These are phyloP conservation scores for Littorina saxatilis DNA, from an alignment of 1,140 invertebrate species.

Conservation along the genomic window DNA sequence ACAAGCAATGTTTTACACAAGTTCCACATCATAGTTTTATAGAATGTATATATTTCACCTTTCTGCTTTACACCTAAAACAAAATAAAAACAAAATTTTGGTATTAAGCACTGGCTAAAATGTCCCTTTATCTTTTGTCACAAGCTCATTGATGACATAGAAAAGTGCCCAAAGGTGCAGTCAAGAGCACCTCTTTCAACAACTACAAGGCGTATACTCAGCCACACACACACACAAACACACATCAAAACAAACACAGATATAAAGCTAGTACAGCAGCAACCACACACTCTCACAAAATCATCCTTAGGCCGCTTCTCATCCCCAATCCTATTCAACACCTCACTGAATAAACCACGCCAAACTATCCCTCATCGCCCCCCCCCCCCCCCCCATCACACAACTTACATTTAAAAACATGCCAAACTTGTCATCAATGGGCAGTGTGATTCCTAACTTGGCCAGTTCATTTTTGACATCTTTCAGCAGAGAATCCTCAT, in stretches of 20 bases:
- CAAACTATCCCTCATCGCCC: too few species aligned
- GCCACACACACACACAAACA: background rate
- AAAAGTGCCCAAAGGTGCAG: too few species aligned
- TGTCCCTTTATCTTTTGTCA: too few species aligned
- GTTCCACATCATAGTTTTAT: too few species aligned
- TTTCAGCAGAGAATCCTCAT: slow-evolving; percentile 57
- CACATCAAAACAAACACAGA: background rate
- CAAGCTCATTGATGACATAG: too few species aligned
- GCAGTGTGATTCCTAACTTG: slow-evolving; percentile 21
- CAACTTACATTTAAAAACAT: slow-evolving; percentile 60
- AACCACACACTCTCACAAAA: background rate
- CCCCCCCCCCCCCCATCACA: background rate
- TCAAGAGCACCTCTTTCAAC: too few species aligned
- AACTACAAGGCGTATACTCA: background rate
- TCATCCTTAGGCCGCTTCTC: background rate
- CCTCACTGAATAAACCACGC: background rate
- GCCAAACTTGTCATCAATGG: slow-evolving; percentile 59
- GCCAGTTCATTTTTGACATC: slow-evolving; percentile 37
- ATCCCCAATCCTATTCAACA: background rate
- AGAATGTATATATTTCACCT: too few species aligned
- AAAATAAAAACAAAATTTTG: too few species aligned
- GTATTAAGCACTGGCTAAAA: too few species aligned
- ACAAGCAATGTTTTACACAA: too few species aligned
- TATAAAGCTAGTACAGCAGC: background rate
- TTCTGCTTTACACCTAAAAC: too few species aligned